phyloP scores from a whole-genome alignment of 1,140 invertebrate species.

The Proales similis region DNA sequence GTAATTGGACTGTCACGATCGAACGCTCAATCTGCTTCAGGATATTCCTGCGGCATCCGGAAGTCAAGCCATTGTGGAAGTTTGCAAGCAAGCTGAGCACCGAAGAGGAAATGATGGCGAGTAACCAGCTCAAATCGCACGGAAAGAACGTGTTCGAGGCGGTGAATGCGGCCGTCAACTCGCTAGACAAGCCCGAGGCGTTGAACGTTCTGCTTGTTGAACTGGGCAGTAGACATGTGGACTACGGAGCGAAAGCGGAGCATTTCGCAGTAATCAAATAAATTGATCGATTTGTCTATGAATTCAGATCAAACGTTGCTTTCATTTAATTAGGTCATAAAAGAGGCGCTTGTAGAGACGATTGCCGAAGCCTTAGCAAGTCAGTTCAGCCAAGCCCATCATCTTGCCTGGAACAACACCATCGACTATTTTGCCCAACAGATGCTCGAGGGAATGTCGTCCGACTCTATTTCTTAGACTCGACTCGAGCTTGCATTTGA shows the following conservation, averaged over 20 bases:
- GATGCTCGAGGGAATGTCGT: slow-evolving; percentile 1
- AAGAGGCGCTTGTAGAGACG: slow-evolving; percentile 16
- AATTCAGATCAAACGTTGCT: too few relatives aligned
- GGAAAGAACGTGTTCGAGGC: slow-evolving; percentile 34
- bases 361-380: neutral
- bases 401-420: slow-evolving; percentile 9
- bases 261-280: slow-evolving; percentile 4
- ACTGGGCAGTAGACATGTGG: slow-evolving; percentile 16
- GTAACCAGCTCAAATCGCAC: slow-evolving; percentile 13
- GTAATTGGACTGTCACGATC: neutral
- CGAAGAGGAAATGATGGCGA: slow-evolving; percentile 34
- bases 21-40: neutral
- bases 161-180: slow-evolving; percentile 22
- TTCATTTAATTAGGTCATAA: slow-evolving; percentile 6
- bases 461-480: too few relatives aligned
- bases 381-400: neutral
- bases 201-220: slow-evolving; percentile 1
- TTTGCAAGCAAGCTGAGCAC: slow-evolving; percentile 27
- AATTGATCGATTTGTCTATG: neutral
- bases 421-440: slow-evolving; percentile 19
- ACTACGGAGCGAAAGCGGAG: slow-evolving; percentile 18
- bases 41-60: slow-evolving; percentile 13
- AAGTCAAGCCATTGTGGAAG: slow-evolving; percentile 28
- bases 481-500: neutral
- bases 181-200: slow-evolving; percentile 1